Evolutionary conservation across 2,113 vertebrate genomes (phyloP).

Genomic region (Geococcyx californianus): DNA sequence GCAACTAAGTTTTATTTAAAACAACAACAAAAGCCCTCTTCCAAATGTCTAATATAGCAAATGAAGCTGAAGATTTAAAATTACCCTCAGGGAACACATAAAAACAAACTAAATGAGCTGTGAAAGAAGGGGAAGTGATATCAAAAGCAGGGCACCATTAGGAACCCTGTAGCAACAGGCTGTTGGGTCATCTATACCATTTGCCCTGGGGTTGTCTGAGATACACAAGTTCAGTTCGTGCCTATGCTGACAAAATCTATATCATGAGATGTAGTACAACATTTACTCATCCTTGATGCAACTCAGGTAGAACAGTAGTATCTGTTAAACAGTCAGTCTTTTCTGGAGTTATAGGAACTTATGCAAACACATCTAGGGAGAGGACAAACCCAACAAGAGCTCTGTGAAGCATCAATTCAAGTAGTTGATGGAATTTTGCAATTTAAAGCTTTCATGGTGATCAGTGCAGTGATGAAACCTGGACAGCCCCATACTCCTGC

Average conservation of each 20-base stretch:
- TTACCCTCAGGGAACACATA: background rate
- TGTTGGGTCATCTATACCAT: background rate
- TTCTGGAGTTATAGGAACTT: background rate
- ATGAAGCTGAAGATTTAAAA: constrained; percentile 36
- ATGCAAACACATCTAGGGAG: background rate
- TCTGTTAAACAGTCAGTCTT: background rate
- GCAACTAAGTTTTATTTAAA: background rate
- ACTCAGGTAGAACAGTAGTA: background rate
- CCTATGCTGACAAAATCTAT: background rate
- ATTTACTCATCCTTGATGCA: background rate
- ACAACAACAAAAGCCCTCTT: background rate
- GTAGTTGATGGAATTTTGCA: background rate
- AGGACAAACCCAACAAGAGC: background rate
- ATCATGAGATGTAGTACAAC: background rate
- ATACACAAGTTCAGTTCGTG: background rate
- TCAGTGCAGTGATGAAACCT: background rate
- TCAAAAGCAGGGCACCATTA: background rate
- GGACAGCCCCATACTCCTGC: fast-evolving
- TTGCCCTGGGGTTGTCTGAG: background rate
- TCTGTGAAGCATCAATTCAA: background rate
- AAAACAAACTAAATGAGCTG: constrained; percentile 2
- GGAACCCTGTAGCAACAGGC: background rate
- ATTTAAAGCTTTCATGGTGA: background rate
- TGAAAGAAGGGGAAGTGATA: background rate
- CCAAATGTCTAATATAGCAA: constrained; percentile 10